These are phyloP conservation scores for Pangasius djambal DNA, from an alignment of 2,797 vertebrate genomes.

Conservation along the genomic window DNA sequence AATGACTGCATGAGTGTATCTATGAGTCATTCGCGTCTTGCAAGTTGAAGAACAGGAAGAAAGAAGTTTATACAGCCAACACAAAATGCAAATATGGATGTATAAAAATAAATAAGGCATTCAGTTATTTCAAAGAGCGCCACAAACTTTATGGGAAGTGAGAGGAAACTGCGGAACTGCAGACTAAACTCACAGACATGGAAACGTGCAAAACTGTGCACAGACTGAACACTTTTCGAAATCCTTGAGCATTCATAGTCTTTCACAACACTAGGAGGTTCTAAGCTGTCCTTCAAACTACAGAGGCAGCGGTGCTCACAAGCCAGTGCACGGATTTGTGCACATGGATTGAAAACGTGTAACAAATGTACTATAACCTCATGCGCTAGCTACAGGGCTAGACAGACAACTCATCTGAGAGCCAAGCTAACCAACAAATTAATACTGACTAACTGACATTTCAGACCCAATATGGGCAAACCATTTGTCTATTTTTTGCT, in stretches of 20 bases:
- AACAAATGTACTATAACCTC: background rate
- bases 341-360: background rate
- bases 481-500: background rate
- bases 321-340: background rate
- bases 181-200: background rate
- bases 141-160: background rate
- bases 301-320: background rate
- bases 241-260: background rate
- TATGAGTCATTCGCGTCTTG: constrained; percentile 23
- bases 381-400: background rate
- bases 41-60: constrained; percentile 17
- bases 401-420: background rate
- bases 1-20: background rate
- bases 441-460: background rate
- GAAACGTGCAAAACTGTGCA: background rate
- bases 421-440: background rate
- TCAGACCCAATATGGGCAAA: background rate
- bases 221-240: background rate
- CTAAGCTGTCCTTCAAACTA: background rate
- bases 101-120: background rate
- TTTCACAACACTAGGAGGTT: background rate
- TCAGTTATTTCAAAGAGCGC: background rate
- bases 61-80: background rate
- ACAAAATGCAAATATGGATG: constrained; percentile 4
- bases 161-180: background rate